A percentile compares a stretch with the other conserved stretches of the same genome.
phyloP scores from a whole-genome alignment of 2,888 invertebrate species.

The Lycia hirtaria region DNA sequence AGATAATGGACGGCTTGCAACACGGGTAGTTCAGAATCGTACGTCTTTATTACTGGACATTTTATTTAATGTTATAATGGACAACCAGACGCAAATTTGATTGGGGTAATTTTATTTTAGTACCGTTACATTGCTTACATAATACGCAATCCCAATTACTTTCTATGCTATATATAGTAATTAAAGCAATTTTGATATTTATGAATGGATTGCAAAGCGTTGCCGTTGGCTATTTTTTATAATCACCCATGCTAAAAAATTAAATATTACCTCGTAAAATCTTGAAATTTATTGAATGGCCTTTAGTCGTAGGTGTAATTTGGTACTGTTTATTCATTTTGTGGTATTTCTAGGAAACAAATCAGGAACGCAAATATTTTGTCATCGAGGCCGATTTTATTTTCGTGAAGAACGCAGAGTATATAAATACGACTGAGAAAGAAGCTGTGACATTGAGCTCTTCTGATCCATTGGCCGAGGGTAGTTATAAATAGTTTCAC shows the following conservation, averaged over 20 bases:
- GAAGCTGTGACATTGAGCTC: conserved; percentile 74
- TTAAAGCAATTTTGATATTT: conserved; percentile 2
- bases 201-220: neutral
- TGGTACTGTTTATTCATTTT: neutral
- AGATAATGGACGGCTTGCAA: conserved; percentile 37
- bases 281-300: too few species aligned
- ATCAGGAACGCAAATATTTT: conserved; percentile 25
- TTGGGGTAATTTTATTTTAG: conserved; percentile 1
- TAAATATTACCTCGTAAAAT: too few species aligned
- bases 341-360: conserved; percentile 4
- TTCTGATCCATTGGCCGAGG: conserved; percentile 66
- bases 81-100: conserved; percentile 3
- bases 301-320: too few species aligned
- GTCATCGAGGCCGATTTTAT: conserved; percentile 30
- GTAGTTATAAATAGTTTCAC: conserved; percentile 78
- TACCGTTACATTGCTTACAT: conserved; percentile 15
- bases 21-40: conserved; percentile 10
- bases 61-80: conserved; percentile 9
- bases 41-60: conserved; percentile 18
- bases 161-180: neutral
- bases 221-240: too few species aligned
- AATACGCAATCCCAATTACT: too few species aligned
- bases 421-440: conserved; percentile 64
- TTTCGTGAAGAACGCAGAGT: conserved; percentile 41
- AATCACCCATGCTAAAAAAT: too few species aligned